These are phyloP conservation scores for Pandion haliaetus DNA, from an alignment of 2,113 vertebrate genomes.

Conservation along the genomic window DNA sequence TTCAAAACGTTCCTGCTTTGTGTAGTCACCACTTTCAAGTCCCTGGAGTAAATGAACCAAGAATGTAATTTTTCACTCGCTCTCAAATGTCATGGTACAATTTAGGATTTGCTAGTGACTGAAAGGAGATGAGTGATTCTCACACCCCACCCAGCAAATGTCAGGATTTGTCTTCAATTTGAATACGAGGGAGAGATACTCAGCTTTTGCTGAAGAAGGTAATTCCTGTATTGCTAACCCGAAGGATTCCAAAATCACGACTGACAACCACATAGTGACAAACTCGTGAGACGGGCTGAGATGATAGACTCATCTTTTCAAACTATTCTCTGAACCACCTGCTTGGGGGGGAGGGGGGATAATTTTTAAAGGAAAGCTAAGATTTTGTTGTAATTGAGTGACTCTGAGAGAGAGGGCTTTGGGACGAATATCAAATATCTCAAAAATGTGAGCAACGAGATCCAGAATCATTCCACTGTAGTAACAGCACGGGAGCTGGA, in stretches of 20 bases:
- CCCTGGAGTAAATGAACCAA: background rate
- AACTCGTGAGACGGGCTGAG: background rate
- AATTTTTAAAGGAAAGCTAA: background rate
- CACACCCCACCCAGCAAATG: background rate
- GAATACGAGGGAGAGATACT: background rate
- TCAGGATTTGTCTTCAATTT: background rate
- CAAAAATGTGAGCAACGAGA: background rate
- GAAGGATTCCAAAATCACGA: background rate
- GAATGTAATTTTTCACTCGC: background rate
- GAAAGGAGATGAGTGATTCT: background rate
- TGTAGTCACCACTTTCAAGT: background rate
- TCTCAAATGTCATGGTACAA: background rate
- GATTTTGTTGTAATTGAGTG: background rate
- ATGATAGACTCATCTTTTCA: background rate
- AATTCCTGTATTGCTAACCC: background rate
- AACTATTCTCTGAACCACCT: background rate
- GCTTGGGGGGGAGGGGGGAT: fast-evolving
- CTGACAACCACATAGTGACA: background rate
- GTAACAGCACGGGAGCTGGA: background rate
- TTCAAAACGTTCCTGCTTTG: background rate
- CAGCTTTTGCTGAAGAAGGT: background rate
- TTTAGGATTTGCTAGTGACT: background rate
- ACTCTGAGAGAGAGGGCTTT: background rate
- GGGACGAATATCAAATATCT: background rate
- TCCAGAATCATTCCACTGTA: background rate